These are phyloP conservation scores for Eleutherodactylus coqui DNA, from an alignment of 2,797 vertebrate genomes.

Conservation along the genomic window DNA sequence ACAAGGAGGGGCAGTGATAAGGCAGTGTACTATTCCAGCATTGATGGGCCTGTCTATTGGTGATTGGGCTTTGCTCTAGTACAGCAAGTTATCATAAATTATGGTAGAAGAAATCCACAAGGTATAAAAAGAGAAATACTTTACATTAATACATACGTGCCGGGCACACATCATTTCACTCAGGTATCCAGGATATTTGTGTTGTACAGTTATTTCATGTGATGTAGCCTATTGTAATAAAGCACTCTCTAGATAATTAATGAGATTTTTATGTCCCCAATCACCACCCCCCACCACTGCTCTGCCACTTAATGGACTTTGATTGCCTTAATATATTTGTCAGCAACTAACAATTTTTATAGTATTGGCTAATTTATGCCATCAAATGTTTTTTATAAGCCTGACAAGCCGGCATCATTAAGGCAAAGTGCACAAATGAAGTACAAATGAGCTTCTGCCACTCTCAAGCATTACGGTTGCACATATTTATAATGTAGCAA, in stretches of 20 bases:
- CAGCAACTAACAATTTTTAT: constrained; percentile 27
- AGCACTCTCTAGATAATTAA: constrained; percentile 17
- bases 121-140: neutral
- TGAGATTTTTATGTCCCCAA: neutral
- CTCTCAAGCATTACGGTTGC: no score
- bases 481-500: no score
- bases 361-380: constrained; percentile 32
- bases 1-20: no score
- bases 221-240: neutral
- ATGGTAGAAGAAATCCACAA: neutral
- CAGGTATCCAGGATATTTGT: neutral
- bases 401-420: constrained; percentile 36
- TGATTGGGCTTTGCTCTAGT: neutral
- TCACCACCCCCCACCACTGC: neutral
- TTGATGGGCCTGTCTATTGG: neutral
- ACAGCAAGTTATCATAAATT: neutral
- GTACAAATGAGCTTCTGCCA: neutral
- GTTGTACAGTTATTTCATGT: neutral
- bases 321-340: constrained; percentile 38
- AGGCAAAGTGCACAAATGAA: constrained; percentile 15
- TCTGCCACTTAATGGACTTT: constrained; percentile 23
- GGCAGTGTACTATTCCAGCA: no score
- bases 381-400: constrained; percentile 4
- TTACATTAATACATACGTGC: neutral
- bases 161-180: neutral